Evolutionary conservation across 2,888 invertebrate genomes (phyloP).

Genomic region (Hoplodrina blanda): DNA sequence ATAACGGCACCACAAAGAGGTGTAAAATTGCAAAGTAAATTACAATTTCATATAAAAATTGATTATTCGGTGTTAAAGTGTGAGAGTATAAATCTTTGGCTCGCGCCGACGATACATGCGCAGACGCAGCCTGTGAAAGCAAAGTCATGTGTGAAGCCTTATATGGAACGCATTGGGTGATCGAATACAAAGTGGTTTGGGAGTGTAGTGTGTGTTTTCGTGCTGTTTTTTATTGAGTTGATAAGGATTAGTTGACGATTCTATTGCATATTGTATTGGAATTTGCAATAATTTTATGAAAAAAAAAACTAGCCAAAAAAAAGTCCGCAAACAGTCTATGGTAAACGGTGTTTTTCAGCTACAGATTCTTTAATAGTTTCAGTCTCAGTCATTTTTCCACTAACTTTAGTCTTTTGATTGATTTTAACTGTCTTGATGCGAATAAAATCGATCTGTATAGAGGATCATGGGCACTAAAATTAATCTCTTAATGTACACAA

Average conservation of each 20-base stretch:
- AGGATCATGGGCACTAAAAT: too few species aligned
- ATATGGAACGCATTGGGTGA: conserved; percentile 43
- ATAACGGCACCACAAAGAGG: conserved; percentile 52
- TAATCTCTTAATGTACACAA: too few species aligned
- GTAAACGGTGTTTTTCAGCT: too few species aligned
- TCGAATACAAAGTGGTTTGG: conserved; percentile 45
- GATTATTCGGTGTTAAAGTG: conserved; percentile 67
- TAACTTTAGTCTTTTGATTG: too few species aligned
- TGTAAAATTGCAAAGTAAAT: conserved; percentile 49
- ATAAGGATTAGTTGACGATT: background rate
- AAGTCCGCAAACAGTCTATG: too few species aligned
- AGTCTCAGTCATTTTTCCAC: too few species aligned
- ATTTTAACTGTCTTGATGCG: too few species aligned
- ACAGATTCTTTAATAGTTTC: too few species aligned
- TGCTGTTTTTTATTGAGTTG: conserved; percentile 9
- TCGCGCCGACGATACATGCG: conserved; percentile 45
- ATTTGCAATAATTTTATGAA: too few species aligned
- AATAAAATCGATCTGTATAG: too few species aligned
- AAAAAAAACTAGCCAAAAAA: too few species aligned
- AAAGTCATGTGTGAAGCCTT: conserved; percentile 54
- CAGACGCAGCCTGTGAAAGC: conserved; percentile 57
- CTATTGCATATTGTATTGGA: background rate
- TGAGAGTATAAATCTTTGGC: conserved; percentile 58
- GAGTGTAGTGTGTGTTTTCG: background rate
- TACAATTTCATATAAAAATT: conserved; percentile 61